Conservation (phyloP, 2,888 invertebrate species). For the Danaus chrysippus region DNA sequence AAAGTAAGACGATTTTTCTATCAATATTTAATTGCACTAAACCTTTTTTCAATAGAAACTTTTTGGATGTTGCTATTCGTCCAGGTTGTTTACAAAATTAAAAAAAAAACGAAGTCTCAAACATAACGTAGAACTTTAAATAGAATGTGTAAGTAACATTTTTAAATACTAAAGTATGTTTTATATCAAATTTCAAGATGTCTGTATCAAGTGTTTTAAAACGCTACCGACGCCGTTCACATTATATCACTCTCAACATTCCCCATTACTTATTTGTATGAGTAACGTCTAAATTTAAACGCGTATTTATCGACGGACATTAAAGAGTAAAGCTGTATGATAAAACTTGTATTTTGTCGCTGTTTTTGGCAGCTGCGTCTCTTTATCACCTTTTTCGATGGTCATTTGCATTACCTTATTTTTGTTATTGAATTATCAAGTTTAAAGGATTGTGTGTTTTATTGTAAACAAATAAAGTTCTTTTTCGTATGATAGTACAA, state of each 20-base stretch:
- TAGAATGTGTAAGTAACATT: no score
- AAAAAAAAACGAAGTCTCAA: no score
- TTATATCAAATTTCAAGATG: constrained; percentile 29
- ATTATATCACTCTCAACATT: constrained; percentile 37
- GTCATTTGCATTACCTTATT: constrained; percentile 26
- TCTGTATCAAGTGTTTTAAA: constrained; percentile 44
- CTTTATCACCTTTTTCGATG: constrained; percentile 40
- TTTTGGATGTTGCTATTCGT: no score
- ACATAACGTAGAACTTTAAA: no score
- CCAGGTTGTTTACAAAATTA: no score
- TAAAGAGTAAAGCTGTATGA: constrained; percentile 44
- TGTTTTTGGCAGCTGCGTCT: constrained; percentile 44
- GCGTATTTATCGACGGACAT: constrained; percentile 51
- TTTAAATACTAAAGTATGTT: no score
- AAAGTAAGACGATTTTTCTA: no score
- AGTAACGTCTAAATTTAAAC: constrained; percentile 57
- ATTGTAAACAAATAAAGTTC: neutral
- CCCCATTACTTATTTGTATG: constrained; percentile 41
- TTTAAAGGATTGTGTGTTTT: neutral
- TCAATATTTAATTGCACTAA: no score
- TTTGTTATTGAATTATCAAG: constrained; percentile 23
- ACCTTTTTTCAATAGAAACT: no score
- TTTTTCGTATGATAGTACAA: neutral
- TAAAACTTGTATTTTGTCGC: constrained; percentile 46
- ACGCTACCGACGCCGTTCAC: constrained; percentile 54